These are phyloP conservation scores for Ochotona curzoniae DNA, from an alignment of 2,113 vertebrate genomes.

Conservation along the genomic window DNA sequence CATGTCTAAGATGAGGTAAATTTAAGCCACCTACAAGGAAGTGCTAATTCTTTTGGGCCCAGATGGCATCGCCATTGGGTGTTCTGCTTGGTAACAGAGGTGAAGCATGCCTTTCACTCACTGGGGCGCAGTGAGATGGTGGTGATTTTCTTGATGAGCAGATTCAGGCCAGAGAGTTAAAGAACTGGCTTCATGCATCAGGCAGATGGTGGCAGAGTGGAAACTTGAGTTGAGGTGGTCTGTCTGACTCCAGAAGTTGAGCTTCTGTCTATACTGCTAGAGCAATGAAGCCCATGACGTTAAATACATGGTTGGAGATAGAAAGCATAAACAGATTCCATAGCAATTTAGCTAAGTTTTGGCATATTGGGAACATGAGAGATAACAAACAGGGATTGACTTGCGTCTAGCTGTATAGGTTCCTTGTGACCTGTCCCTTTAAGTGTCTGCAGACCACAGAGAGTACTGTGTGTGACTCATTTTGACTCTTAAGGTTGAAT, in stretches of 20 bases:
- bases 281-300: not conserved
- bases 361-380: not conserved
- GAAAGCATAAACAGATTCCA: not conserved
- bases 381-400: not conserved
- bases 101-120: not conserved
- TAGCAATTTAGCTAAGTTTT: not conserved
- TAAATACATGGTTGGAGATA: not conserved
- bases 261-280: not conserved
- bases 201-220: not conserved
- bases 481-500: conserved; percentile 25
- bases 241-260: not conserved
- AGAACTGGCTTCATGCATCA: not conserved
- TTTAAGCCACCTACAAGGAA: not conserved
- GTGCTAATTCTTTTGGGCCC: not conserved
- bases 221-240: not conserved
- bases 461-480: conserved; percentile 20
- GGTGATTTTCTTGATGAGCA: not conserved
- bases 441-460: not conserved
- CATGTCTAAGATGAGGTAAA: not conserved
- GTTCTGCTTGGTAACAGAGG: not conserved
- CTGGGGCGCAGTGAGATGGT: not conserved
- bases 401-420: not conserved
- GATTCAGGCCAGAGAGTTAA: conserved; percentile 6
- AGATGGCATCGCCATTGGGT: not conserved
- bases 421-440: not conserved